Percentiles rank a stretch among this genome's conserved stretches.
Conservation (phyloP, 2,888 invertebrate species). For the Coelinius sp. region DNA sequence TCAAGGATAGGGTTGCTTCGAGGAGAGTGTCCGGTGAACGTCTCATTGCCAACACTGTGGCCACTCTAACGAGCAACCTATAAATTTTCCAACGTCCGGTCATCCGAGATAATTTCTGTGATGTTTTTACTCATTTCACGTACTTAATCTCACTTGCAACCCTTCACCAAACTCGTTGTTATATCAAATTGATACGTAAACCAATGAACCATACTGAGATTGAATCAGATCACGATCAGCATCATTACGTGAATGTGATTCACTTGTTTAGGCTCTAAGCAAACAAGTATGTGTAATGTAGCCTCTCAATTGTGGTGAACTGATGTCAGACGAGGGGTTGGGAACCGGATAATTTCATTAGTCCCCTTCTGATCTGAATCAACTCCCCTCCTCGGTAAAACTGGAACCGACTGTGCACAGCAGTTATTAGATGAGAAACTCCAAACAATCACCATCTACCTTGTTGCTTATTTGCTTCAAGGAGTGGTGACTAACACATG, state of each 20-base stretch:
- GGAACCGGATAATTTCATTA: conserved; percentile 69
- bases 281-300: background rate
- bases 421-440: background rate
- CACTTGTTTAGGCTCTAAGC: background rate
- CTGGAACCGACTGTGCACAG: background rate
- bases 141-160: background rate
- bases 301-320: background rate
- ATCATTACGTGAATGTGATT: background rate
- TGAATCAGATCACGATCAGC: background rate
- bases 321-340: conserved; percentile 54
- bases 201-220: background rate
- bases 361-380: conserved; percentile 48
- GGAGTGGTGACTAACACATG: conserved; percentile 24
- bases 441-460: conserved; percentile 17
- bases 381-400: conserved; percentile 15
- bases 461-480: background rate
- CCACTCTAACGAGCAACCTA: conserved; percentile 61
- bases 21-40: conserved; percentile 58
- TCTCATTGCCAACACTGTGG: conserved; percentile 40
- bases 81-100: conserved; percentile 58
- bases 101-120: conserved; percentile 32
- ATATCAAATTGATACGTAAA: conserved; percentile 6
- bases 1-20: conserved; percentile 65
- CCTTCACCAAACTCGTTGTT: background rate
- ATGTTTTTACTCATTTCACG: conserved; percentile 11